A percentile compares a stretch with the other conserved stretches of the same genome.
Conservation (phyloP, 2,113 vertebrate genomes). For the Myotis davidii region DNA sequence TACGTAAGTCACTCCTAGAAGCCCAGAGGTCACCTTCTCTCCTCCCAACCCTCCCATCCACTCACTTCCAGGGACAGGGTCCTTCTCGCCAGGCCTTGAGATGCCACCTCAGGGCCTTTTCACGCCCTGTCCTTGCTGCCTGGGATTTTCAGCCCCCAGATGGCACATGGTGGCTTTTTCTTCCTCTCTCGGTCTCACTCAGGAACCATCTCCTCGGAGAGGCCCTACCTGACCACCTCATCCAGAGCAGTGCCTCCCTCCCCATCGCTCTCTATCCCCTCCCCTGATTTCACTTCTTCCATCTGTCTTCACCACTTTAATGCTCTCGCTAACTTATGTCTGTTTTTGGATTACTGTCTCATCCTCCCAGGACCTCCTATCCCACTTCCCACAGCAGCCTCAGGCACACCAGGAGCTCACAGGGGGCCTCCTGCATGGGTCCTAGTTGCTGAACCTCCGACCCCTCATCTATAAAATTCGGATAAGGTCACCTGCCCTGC, state of each 20-base stretch:
- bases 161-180: neutral
- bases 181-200: neutral
- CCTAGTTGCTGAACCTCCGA: neutral
- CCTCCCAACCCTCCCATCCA: neutral
- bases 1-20: neutral
- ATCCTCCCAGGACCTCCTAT: neutral
- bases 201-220: neutral
- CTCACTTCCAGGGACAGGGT: neutral
- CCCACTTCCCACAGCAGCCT: neutral
- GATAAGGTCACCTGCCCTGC: accelerated
- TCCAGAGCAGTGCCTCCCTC: neutral
- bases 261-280: accelerated
- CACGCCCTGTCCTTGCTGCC: neutral
- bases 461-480: neutral
- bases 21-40: neutral
- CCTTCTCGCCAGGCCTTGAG: neutral
- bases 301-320: neutral
- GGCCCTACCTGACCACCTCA: neutral
- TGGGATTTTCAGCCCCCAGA: neutral
- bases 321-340: neutral
- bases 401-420: neutral
- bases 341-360: neutral
- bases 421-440: too few relatives aligned
- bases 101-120: slow-evolving; percentile 19
- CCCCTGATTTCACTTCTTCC: neutral